Evolutionary conservation across 2,797 vertebrate genomes (phyloP), one percentile per base, ranked within the genome.

Genomic region (Oryzias sinensis): DNA sequence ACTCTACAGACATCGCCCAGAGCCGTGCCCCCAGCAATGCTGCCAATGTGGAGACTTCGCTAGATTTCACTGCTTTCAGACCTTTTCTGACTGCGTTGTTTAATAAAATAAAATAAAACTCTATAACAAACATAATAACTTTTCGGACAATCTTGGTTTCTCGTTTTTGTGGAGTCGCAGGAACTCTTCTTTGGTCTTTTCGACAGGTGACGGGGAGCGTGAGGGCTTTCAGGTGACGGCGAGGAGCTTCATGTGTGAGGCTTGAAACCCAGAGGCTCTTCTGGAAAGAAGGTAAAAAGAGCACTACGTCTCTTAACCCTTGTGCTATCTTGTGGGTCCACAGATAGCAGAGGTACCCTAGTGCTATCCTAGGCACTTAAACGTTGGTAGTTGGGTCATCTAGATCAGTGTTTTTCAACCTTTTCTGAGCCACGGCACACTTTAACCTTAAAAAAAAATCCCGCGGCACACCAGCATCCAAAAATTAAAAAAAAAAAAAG

Each of bases 1-100:
- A 43, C 60, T 62, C 49, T 55, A 62, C 60, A 62, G 46, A 62
- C 40, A n/a, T 62, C 49, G 60, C 60, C 60, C 52, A 48, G 46
- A 62, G 60, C 60, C 52, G 55, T 62, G 60, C 60, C 52, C 37
- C 52, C 22, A 55, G 60, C 60, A 55, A 43, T 49, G 52, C 60
- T 55, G 25, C 52, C 40, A 62, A 55, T 52, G 43, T 55, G 29
- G 16, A 54, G 24, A 43, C 40, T 42, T 47, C 22, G 9, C 46
- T 43, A 37, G 40, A 49, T 43, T 43, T 62, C 49, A 40, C 24
- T 54, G 29, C 60, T 62, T 62, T 48, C 22, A 61, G 50, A 53
- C 59, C 44, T 17, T 37, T 40, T 52, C 18, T 52, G 33, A 8
- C 16, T 49, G 33, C 33, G 33, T 37, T 37, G 15, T 25, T 27